Evolutionary conservation across 1,140 invertebrate species (phyloP).

Genomic region (Trachelipus rathkii): DNA sequence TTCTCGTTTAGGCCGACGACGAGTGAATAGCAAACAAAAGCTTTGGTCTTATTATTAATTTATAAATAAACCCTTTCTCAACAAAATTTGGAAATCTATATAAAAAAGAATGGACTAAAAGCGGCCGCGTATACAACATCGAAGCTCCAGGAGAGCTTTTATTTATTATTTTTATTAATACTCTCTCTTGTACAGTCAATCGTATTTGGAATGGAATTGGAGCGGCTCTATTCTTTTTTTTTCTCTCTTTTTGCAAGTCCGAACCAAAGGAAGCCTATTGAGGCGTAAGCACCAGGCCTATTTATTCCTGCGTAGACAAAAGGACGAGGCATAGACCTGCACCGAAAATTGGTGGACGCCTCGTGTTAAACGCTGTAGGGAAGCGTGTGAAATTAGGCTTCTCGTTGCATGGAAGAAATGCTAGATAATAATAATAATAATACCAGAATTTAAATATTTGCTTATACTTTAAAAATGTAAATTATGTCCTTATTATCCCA

Average conservation of each 20-base stretch:
- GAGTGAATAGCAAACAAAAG: background rate
- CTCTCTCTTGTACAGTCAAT: background rate
- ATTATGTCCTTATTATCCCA: no score
- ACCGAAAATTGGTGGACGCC: background rate
- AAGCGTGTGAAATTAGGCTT: constrained; percentile 9
- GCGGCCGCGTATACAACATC: no score
- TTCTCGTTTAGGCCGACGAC: no score
- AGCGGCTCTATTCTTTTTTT: no score
- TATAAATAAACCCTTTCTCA: background rate
- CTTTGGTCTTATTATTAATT: background rate
- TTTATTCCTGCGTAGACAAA: background rate
- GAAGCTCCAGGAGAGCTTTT: no score
- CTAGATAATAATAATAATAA: no score
- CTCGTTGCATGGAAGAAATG: background rate
- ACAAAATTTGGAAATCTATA: background rate
- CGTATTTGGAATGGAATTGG: background rate
- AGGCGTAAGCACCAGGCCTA: background rate
- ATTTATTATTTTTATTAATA: no score
- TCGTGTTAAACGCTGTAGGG: background rate
- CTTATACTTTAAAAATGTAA: no score
- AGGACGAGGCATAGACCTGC: background rate
- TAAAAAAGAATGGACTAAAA: background rate
- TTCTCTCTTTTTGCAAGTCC: background rate
- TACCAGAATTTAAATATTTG: no score
- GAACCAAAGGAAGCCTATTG: background rate